Evolutionary conservation across 2,113 vertebrate species (phyloP).

Genomic region (Amphiprion percula): DNA sequence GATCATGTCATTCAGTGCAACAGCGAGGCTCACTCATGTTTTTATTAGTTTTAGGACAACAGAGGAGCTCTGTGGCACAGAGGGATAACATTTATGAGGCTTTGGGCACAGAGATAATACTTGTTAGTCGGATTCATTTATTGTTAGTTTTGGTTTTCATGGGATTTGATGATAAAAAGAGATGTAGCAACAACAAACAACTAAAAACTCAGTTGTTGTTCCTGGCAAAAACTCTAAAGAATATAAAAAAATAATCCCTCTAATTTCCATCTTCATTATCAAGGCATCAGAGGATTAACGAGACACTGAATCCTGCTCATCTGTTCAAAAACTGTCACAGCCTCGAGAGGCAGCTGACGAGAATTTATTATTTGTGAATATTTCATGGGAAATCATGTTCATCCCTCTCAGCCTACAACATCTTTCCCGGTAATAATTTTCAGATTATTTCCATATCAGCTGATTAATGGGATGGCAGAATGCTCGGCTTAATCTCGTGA

Average conservation of each 20-base stretch:
- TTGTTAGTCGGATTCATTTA: no score
- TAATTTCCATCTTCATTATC: slow-evolving; percentile 53
- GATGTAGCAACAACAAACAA: no score
- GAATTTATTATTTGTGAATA: slow-evolving; percentile 41
- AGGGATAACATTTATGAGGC: no score
- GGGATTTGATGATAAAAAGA: no score
- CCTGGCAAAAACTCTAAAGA: slow-evolving; percentile 16
- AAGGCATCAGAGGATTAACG: slow-evolving; percentile 41
- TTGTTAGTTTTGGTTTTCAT: no score
- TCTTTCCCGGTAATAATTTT: slow-evolving; percentile 15
- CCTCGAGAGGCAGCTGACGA: slow-evolving; percentile 14
- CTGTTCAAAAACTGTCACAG: slow-evolving; percentile 14
- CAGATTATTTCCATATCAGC: slow-evolving; percentile 37
- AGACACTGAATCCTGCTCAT: slow-evolving; percentile 2
- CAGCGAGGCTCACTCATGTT: no score
- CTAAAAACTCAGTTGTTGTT: no score
- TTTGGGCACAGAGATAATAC: no score
- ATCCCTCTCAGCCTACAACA: slow-evolving; percentile 28
- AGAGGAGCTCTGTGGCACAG: no score
- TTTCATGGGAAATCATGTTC: slow-evolving; percentile 38
- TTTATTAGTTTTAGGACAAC: no score
- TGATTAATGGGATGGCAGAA: slow-evolving; percentile 4
- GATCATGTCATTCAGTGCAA: no score
- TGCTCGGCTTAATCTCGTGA: not conserved
- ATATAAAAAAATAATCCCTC: slow-evolving; percentile 31